Percentiles rank a stretch among this genome's conserved stretches.
These are phyloP conservation scores for Brachionus manjavacas DNA, from an alignment of 1,140 invertebrate genomes.

Conservation along the genomic window DNA sequence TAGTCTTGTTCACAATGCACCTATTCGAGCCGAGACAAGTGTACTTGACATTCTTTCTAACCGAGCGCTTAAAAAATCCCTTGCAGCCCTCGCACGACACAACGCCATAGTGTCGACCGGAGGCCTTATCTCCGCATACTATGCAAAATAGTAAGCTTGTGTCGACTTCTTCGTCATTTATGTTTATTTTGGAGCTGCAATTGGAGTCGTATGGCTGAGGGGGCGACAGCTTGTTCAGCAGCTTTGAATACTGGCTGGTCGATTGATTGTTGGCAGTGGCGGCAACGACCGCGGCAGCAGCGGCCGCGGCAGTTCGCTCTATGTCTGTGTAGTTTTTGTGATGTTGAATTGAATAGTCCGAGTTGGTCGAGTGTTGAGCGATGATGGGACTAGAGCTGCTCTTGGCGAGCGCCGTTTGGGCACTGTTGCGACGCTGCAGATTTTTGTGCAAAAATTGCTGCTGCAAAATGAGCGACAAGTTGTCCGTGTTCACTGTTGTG, in stretches of 20 bases:
- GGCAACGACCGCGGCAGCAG: neutral
- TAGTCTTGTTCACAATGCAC: constrained; percentile 84
- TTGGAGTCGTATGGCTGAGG: neutral
- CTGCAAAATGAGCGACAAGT: constrained; percentile 8
- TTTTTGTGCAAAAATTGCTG: constrained; percentile 35
- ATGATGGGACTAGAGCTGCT: neutral
- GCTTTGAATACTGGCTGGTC: neutral
- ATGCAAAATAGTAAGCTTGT: constrained; percentile 71
- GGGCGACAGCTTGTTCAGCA: neutral
- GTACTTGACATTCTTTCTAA: constrained; percentile 89
- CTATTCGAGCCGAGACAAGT: constrained; percentile 87
- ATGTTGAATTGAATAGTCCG: neutral
- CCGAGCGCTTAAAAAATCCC: constrained; percentile 67
- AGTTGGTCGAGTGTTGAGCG: neutral
- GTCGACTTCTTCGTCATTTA: constrained; percentile 32
- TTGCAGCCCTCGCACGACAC: constrained; percentile 94
- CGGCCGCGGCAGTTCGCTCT: neutral
- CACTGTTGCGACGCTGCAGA: constrained; percentile 12
- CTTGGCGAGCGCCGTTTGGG: neutral
- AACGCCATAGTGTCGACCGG: constrained; percentile 96
- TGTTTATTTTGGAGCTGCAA: neutral
- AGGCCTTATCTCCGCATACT: constrained; percentile 94
- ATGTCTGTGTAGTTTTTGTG: constrained; percentile 10
- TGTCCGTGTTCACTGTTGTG: neutral
- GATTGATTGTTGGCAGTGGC: neutral